Evolutionary conservation across 53 echinoderm and acorn worm species (phyloP), one percentile per base, ranked within the genome.

Genomic region (Stichopus horrens): DNA sequence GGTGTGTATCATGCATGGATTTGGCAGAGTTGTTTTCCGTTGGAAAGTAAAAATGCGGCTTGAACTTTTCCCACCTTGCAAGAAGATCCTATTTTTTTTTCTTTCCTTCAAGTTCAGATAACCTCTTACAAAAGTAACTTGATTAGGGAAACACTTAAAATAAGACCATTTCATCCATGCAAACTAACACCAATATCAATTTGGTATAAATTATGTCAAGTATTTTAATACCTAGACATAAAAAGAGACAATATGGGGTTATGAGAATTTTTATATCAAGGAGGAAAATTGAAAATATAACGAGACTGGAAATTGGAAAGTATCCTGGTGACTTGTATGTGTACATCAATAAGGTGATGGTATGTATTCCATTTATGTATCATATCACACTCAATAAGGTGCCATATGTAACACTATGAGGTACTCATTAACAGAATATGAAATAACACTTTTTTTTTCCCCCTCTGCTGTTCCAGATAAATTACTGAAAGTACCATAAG

Each of bases 71-170:
- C 14, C 19, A 71, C 19, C 19, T 71, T 18, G 19, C 71, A 16
- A 20, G 5, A n/a, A 21, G 71, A 6, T 37, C 37, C n/a, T n/a
- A n/a, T n/a, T n/a, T 37, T 37, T 37, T 37, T 37, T 37, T 37
- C 7, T 63, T 18, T 71, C 18, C 4, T 13, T 18, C 71, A 71
- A 20, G 18, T 59, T 71, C 71, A 18, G n/a, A 71, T 71, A 71
- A 71, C 71, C 71, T 37, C 71, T 71, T 71, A 71, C 71, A 71
- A 71, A 71, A 71, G 71, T 71, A 71, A 71, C 71, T n/a, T 18
- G 71, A 71, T 71, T 71, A 71, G 18, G 37, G 20, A 71, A 71
- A 71, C 71, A 71, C n/a, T 71, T 37, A n/a, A 18, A 19, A 16
- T 18, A 71, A n/a, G 4, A 71, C 6, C 18, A n/a, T 71, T 19